These are phyloP conservation scores for Apostichopus leukothele DNA, from an alignment of 53 echinoderm and acorn worm species.

Conservation along the genomic window DNA sequence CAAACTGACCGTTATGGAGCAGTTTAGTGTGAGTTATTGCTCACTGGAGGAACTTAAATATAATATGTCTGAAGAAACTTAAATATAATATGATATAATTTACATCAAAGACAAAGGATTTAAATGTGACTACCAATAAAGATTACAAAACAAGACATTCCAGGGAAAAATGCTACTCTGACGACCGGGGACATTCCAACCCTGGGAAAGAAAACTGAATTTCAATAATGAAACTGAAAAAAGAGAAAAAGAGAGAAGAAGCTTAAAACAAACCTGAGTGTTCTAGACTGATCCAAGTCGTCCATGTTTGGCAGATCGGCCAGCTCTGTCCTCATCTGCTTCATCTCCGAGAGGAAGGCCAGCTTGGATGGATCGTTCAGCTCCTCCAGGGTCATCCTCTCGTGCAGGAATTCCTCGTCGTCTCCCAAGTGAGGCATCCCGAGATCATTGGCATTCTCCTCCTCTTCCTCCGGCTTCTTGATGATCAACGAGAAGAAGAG, in stretches of 20 bases:
- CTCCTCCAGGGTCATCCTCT: slow-evolving; percentile 72
- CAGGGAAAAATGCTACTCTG: too few species aligned
- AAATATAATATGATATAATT: too few species aligned
- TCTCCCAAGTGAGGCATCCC: slow-evolving; percentile 60
- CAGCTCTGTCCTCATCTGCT: neutral
- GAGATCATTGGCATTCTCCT: slow-evolving; percentile 50
- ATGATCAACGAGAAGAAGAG: slow-evolving; percentile 82
- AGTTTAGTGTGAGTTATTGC: too few species aligned
- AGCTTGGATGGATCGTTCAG: slow-evolving; percentile 54
- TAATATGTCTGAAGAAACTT: too few species aligned
- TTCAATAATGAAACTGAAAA: too few species aligned
- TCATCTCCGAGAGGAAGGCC: slow-evolving; percentile 46
- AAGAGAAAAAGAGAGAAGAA: too few species aligned
- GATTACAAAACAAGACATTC: too few species aligned
- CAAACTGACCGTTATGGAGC: too few species aligned
- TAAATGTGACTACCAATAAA: too few species aligned
- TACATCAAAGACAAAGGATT: neutral
- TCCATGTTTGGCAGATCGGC: slow-evolving; percentile 51
- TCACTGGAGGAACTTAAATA: too few species aligned
- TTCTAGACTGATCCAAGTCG: slow-evolving; percentile 66
- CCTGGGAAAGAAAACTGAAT: too few species aligned
- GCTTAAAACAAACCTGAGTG: slow-evolving; percentile 51
- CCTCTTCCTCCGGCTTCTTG: slow-evolving; percentile 80
- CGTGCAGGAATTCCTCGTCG: slow-evolving; percentile 87
- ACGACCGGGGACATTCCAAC: too few species aligned